A percentile compares a stretch with the other conserved stretches of the same genome.
Evolutionary conservation across 2,888 invertebrate genomes (phyloP).

Genomic region (Alsophila aescularia): DNA sequence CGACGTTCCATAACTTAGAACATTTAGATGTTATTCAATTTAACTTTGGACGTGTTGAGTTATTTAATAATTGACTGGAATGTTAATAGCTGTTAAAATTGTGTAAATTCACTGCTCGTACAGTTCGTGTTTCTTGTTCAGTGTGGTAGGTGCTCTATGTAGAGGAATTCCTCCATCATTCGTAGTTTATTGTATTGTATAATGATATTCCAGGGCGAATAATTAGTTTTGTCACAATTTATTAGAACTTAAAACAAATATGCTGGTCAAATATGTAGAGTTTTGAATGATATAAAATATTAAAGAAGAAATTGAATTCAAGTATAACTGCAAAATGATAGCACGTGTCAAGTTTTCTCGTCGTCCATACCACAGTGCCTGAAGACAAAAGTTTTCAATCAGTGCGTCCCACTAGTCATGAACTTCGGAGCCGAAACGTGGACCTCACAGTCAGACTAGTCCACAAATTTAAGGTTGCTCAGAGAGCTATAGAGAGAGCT

Average conservation of each 20-base stretch:
- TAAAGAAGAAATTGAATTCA: constrained; percentile 13
- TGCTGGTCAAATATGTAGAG: neutral
- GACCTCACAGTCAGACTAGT: too few species aligned
- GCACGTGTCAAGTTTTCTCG: constrained; percentile 12
- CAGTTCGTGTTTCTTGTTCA: neutral
- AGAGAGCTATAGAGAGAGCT: too few species aligned
- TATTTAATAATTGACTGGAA: constrained; percentile 27
- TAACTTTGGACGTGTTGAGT: constrained; percentile 11
- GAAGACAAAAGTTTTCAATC: too few species aligned
- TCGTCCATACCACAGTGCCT: too few species aligned
- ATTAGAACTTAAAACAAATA: neutral
- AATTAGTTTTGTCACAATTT: too few species aligned
- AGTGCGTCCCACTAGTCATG: too few species aligned
- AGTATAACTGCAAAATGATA: constrained; percentile 15
- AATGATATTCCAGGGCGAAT: too few species aligned
- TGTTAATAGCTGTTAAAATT: constrained; percentile 5
- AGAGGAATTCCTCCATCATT: too few species aligned
- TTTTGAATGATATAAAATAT: constrained; percentile 13
- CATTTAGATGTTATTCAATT: constrained; percentile 27
- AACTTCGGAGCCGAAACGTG: too few species aligned
- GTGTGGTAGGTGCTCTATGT: too few species aligned
- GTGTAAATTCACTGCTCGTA: neutral
- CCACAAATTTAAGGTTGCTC: too few species aligned
- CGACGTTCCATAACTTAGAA: constrained; percentile 26
- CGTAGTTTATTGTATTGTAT: too few species aligned